Conservation (phyloP, 2,888 invertebrate genomes). For the Lasioglossum marginatum region DNA sequence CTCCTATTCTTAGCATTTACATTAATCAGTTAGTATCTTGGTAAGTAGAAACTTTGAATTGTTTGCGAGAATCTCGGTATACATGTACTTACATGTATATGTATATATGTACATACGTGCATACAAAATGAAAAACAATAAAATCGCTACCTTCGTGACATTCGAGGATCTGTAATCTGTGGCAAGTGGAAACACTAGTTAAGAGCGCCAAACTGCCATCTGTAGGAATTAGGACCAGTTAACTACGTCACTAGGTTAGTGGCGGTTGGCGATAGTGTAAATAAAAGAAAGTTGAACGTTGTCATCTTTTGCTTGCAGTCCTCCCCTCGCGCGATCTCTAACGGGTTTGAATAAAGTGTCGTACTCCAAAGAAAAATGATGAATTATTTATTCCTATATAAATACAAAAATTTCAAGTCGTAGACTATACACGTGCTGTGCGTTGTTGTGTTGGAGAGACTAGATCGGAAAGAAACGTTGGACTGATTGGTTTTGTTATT, state of each 20-base stretch:
- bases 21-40: background rate
- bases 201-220: too few species aligned
- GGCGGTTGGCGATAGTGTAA: background rate
- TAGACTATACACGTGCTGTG: too few species aligned
- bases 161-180: slow-evolving; percentile 4
- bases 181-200: background rate
- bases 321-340: too few species aligned
- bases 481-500: background rate
- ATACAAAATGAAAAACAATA: slow-evolving; percentile 30
- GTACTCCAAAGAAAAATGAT: background rate
- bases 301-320: too few species aligned
- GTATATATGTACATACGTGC: background rate
- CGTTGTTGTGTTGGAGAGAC: background rate
- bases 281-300: background rate
- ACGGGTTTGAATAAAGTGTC: background rate
- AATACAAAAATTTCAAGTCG: too few species aligned
- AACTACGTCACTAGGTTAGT: background rate
- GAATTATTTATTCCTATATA: background rate
- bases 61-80: background rate
- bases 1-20: background rate
- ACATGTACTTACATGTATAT: background rate
- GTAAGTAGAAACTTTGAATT: background rate
- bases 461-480: background rate
- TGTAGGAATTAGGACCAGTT: background rate
- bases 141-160: slow-evolving; percentile 31